Evolutionary conservation across 1,140 invertebrate genomes (phyloP).

Genomic region (Hylyphantes graminicola): DNA sequence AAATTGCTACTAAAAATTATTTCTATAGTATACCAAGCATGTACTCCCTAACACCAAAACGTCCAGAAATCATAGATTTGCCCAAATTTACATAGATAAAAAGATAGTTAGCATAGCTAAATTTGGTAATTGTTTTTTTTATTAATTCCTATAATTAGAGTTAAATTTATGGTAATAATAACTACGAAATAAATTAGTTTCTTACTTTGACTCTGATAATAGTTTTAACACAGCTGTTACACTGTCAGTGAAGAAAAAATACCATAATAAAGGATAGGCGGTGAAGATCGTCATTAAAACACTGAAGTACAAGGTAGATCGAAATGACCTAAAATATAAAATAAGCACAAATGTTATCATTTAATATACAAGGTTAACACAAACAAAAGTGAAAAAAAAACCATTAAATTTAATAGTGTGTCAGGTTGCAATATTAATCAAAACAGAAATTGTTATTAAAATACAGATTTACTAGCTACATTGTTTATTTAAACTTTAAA

Average conservation of each 20-base stretch:
- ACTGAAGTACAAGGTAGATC: slow-evolving; percentile 79
- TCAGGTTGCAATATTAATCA: neutral
- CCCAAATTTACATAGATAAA: neutral
- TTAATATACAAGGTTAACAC: slow-evolving; percentile 65
- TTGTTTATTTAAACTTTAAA: neutral
- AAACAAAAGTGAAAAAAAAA: slow-evolving; percentile 69
- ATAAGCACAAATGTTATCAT: neutral
- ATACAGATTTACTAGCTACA: neutral
- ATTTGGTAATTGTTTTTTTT: neutral
- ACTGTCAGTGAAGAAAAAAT: slow-evolving; percentile 72
- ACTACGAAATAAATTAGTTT: slow-evolving; percentile 2
- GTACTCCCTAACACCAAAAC: no score
- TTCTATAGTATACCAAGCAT: neutral
- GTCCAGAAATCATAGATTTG: neutral
- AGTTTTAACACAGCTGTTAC: slow-evolving; percentile 70
- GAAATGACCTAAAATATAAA: slow-evolving; percentile 28
- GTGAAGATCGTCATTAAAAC: slow-evolving; percentile 76
- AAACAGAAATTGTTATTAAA: neutral
- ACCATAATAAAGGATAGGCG: slow-evolving; percentile 29
- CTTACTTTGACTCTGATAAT: slow-evolving; percentile 55
- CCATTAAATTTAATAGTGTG: neutral
- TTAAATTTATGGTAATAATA: neutral
- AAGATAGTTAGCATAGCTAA: neutral
- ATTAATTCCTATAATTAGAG: neutral
- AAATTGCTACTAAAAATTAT: neutral